These are phyloP conservation scores for Pogonocichla stellata DNA, from an alignment of 2,113 vertebrate genomes.

Conservation along the genomic window DNA sequence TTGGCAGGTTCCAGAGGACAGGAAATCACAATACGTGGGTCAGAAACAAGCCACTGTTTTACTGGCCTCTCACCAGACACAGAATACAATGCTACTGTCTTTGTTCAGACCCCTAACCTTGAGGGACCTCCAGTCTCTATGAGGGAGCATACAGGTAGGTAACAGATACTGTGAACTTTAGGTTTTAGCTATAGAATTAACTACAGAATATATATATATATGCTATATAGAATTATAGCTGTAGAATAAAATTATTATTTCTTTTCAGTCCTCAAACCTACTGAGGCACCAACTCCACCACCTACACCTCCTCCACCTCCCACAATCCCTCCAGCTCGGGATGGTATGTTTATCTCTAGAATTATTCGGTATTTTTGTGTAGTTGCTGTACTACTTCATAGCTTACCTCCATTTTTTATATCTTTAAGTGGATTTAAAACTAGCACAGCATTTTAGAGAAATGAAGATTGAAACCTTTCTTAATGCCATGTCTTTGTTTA, in stretches of 20 bases:
- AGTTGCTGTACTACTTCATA: neutral
- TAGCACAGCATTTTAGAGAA: neutral
- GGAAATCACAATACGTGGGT: conserved; percentile 91
- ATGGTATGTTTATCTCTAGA: conserved; percentile 77
- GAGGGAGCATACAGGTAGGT: conserved; percentile 85
- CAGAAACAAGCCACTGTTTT: conserved; percentile 91
- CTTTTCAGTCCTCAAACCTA: conserved; percentile 87
- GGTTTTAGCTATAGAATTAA: neutral
- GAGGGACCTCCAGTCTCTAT: conserved; percentile 89
- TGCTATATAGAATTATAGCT: neutral
- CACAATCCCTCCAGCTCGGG: conserved; percentile 91
- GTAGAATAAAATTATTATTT: neutral
- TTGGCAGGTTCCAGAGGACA: conserved; percentile 83
- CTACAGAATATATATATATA: too few relatives aligned
- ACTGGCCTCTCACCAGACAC: conserved; percentile 87
- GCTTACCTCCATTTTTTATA: neutral
- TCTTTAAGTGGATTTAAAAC: neutral
- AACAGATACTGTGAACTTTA: neutral
- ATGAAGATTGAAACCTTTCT: neutral
- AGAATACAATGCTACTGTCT: conserved; percentile 85
- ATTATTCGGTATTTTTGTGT: neutral
- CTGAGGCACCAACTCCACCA: conserved; percentile 85
- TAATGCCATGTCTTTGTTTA: neutral
- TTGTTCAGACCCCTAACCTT: conserved; percentile 93
- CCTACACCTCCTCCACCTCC: conserved; percentile 92